A percentile compares a stretch with the other conserved stretches of the same genome.
These are phyloP conservation scores for Corythoichthys intestinalis DNA, from an alignment of 2,113 vertebrate species.

Conservation along the genomic window DNA sequence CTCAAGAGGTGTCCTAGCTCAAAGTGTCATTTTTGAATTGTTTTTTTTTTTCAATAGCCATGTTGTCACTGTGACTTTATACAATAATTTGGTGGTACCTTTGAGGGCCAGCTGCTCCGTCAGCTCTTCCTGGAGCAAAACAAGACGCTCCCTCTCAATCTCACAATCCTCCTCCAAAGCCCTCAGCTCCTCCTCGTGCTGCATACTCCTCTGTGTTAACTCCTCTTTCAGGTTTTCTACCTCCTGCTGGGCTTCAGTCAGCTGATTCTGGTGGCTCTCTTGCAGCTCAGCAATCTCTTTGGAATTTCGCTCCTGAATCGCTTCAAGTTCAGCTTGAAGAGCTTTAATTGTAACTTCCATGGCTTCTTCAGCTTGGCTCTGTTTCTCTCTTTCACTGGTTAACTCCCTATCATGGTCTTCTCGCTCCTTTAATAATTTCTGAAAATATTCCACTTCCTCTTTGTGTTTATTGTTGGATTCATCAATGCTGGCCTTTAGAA, in stretches of 20 bases:
- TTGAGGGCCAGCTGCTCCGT: slow-evolving; percentile 70
- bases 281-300: slow-evolving; percentile 70
- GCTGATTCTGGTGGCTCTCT: slow-evolving; percentile 71
- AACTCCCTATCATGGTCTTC: slow-evolving; percentile 46
- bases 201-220: slow-evolving; percentile 64
- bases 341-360: slow-evolving; percentile 13
- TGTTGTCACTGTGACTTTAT: too few relatives aligned
- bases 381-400: slow-evolving; percentile 69
- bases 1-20: too few relatives aligned
- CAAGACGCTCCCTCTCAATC: slow-evolving; percentile 74
- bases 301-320: slow-evolving; percentile 58
- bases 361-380: slow-evolving; percentile 39
- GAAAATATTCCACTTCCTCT: slow-evolving; percentile 73
- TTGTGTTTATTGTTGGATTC: slow-evolving; percentile 67
- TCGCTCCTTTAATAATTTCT: slow-evolving; percentile 75
- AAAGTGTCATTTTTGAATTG: background rate
- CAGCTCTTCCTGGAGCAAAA: slow-evolving; percentile 73
- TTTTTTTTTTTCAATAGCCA: too few relatives aligned
- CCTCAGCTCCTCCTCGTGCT: slow-evolving; percentile 80
- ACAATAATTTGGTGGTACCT: slow-evolving; percentile 53
- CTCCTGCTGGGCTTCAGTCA: slow-evolving; percentile 76
- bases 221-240: slow-evolving; percentile 78
- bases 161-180: slow-evolving; percentile 77
- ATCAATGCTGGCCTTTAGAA: slow-evolving; percentile 71
- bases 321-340: slow-evolving; percentile 51